These are phyloP conservation scores for Crocodylus rhombifer DNA, from an alignment of 2,797 vertebrate species.

Conservation along the genomic window DNA sequence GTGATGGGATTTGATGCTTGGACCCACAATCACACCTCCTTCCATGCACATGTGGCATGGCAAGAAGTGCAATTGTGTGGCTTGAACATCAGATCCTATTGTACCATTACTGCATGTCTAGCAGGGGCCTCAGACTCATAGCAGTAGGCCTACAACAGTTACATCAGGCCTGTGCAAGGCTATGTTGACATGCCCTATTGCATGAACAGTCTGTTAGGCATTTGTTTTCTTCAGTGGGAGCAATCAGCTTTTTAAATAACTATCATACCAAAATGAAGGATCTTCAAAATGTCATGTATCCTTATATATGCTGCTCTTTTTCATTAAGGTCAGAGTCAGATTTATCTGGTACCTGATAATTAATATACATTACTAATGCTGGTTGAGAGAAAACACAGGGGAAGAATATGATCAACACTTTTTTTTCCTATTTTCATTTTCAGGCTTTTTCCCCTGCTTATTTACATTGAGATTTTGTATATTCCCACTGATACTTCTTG, in stretches of 20 bases:
- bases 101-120: no score
- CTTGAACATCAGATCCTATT: no score
- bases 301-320: neutral
- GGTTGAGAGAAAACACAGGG: neutral
- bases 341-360: accelerated
- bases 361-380: neutral
- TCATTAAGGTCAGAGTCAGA: neutral
- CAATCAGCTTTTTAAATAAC: neutral
- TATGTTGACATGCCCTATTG: neutral
- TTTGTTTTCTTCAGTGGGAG: neutral
- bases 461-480: neutral
- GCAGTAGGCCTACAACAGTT: accelerated
- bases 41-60: no score
- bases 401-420: neutral
- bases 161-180: neutral
- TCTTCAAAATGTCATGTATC: neutral
- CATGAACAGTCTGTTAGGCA: neutral
- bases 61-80: no score
- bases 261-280: neutral
- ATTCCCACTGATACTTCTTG: accelerated
- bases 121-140: no score
- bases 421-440: neutral
- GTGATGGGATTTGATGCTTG: no score
- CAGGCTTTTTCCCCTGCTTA: no score
- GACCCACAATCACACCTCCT: no score